Conservation (phyloP, 2,888 invertebrate genomes). For the Onthophagus sagittarius region DNA sequence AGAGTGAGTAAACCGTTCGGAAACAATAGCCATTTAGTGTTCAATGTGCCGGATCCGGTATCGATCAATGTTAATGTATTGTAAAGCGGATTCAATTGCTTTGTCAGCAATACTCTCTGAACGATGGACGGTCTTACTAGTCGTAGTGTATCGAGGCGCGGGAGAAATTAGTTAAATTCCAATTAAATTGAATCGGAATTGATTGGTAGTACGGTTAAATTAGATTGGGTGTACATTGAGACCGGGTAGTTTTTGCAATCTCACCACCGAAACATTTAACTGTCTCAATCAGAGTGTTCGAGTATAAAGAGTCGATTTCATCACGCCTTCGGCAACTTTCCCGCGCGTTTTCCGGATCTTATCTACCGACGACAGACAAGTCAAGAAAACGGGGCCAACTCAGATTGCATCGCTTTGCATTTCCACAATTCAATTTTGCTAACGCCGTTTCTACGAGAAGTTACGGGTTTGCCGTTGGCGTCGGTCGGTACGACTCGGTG, state of each 20-base stretch:
- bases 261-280: neutral
- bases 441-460: slow-evolving; percentile 14
- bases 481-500: neutral
- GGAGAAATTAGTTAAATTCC: neutral
- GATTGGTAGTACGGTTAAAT: neutral
- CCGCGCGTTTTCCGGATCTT: neutral
- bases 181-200: neutral
- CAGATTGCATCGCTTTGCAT: slow-evolving; percentile 31
- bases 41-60: neutral
- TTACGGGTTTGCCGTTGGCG: neutral
- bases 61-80: neutral
- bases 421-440: slow-evolving; percentile 30
- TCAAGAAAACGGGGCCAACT: slow-evolving; percentile 24
- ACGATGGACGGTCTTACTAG: neutral
- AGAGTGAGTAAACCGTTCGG: neutral
- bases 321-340: neutral
- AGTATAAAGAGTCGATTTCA: neutral
- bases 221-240: neutral
- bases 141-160: neutral
- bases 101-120: neutral
- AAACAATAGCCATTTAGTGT: neutral
- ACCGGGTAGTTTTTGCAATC: neutral
- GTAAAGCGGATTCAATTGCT: neutral
- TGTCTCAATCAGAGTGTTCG: neutral
- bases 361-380: slow-evolving; percentile 16